Percentiles rank a stretch among this genome's conserved stretches.
Evolutionary conservation across 2,888 invertebrate species (phyloP).

Genomic region (Thymelicus acteon): DNA sequence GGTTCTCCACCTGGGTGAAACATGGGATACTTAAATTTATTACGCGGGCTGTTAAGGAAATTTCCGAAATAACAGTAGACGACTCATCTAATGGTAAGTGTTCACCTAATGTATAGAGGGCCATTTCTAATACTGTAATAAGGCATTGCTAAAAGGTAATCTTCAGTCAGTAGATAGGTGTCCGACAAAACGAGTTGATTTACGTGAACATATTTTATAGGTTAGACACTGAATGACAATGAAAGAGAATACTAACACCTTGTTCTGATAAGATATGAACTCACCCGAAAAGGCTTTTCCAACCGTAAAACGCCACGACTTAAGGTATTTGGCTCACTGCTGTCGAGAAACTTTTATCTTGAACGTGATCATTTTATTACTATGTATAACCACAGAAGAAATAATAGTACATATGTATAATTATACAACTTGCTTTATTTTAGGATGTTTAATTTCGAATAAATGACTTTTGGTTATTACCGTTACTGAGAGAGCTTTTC

Average conservation of each 20-base stretch:
- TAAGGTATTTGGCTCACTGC: neutral
- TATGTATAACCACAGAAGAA: too few species aligned
- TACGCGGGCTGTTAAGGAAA: too few species aligned
- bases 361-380: neutral
- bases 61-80: too few species aligned
- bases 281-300: conserved; percentile 11
- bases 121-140: too few species aligned
- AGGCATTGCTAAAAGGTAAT: neutral
- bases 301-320: conserved; percentile 5
- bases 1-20: too few species aligned
- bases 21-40: too few species aligned
- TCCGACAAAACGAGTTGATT: conserved; percentile 3
- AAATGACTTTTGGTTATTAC: too few species aligned
- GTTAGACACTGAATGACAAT: conserved; percentile 16
- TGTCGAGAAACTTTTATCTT: neutral
- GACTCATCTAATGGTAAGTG: too few species aligned
- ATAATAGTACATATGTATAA: too few species aligned
- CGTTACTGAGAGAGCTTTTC: too few species aligned
- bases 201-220: conserved; percentile 6
- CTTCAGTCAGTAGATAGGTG: neutral
- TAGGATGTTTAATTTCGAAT: neutral
- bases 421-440: neutral
- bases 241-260: conserved; percentile 17
- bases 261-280: conserved; percentile 18
- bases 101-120: too few species aligned